These are phyloP conservation scores for Xestia rhomboidea DNA, from an alignment of 2,888 invertebrate genomes.

Conservation along the genomic window DNA sequence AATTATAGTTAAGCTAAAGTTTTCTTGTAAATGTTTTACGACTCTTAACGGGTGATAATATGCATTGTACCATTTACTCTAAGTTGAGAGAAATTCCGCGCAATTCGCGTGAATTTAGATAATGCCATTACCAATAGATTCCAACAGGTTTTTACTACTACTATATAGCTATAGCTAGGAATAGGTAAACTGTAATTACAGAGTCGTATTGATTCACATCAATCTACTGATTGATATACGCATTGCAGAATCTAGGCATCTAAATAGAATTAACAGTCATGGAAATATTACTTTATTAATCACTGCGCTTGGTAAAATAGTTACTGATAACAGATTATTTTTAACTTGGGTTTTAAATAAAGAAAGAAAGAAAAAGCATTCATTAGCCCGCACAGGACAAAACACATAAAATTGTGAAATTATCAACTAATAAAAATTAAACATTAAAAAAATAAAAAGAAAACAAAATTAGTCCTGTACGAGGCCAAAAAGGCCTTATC, in stretches of 20 bases:
- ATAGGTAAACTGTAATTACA: constrained; percentile 9
- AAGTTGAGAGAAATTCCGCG: constrained; percentile 15
- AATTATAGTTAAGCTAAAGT: no score
- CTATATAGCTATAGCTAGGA: neutral
- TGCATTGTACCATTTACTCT: neutral
- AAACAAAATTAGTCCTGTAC: no score
- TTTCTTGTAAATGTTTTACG: no score
- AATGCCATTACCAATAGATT: constrained; percentile 24
- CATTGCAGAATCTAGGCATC: neutral
- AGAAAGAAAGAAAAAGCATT: no score
- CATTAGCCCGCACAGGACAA: no score
- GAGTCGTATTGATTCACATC: constrained; percentile 3
- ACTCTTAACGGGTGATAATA: no score
- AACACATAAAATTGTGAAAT: no score
- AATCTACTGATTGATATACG: neutral
- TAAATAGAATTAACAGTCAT: neutral
- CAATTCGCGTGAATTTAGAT: constrained; percentile 21
- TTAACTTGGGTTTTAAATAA: no score
- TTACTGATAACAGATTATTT: no score
- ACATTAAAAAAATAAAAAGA: no score
- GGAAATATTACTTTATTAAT: neutral
- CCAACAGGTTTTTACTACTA: constrained; percentile 6
- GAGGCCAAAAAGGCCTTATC: no score
- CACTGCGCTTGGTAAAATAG: neutral
- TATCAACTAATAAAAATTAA: no score